Base-by-base conservation (phyloP, 2,113 vertebrate genomes). In the Anoura caudifer region DNA sequence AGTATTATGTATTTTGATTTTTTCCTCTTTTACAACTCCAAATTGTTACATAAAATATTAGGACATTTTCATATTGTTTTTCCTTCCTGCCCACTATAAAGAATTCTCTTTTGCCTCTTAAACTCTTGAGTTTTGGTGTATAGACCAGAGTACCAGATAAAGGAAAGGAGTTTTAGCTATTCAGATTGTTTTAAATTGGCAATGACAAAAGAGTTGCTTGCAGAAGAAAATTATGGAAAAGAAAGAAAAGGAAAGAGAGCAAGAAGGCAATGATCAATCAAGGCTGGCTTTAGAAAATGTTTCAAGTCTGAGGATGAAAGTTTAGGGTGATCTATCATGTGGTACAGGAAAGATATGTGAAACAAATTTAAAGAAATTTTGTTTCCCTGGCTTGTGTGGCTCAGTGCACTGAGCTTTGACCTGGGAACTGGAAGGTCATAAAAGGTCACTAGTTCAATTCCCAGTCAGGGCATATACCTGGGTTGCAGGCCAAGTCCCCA, bases 61-160 rank as follows among this genome's bases (percentile, higher is more conserved):
- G 73, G 22, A 47, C 88, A 86, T 52, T 69, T 92, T 95, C 36
- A 50, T n/a, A 38, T 81, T 16, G 12, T 77, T 31, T 94, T 94
- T 72, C 4, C 36, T n/a, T 14, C 15, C 63, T 72, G 36, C 16
- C 9, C 52, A 72, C 52, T 96, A 50, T 72, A 11, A 82, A 56
- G 33, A 79, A 87, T 70, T 91, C 24, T 88, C 45, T 96, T 65
- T 77, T 59, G 31, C 61, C 22, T 75, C n/a, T 85, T 95, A 87
- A 76, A 72, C n/a, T 75, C 31, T 45, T 67, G n/a, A 13, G 4
- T 56, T 79, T 73, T 41, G n/a, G n/a, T 41, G n/a, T 12, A 5
- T 14, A 88, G 33, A 22, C 91, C 36, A 61, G 31, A 17, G 2
- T 77, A 65, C 28, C 45, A 43, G 38, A 41, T 81, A 8, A 67